Base-by-base conservation (phyloP, 2,888 invertebrate genomes). In the Chaetoderma sp. region DNA sequence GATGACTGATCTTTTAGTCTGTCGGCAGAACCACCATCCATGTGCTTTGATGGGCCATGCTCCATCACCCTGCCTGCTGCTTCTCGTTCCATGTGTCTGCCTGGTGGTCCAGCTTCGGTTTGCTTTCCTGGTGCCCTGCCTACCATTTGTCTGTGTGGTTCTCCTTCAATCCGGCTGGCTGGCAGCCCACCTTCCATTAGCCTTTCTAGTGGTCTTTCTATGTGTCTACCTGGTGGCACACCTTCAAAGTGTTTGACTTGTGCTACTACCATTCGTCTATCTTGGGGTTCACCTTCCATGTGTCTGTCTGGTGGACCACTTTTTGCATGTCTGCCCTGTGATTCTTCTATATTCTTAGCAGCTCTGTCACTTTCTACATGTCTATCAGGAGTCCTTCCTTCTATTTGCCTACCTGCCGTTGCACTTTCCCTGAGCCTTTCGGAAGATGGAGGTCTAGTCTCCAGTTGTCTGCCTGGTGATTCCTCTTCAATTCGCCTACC, bases 291-390 rank as follows among this genome's bases (percentile, higher is more conserved):
- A 50, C 28, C 39, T 36, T 67, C 63, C 27, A 65, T 55, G 18
- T 65, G 68, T 50, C 72, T 60, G 28, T 68, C 70, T 39, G 45
- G 47, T 28, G 67, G 63, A 3, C 62, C 60, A 45, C 57, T 61
- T 33, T 63, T 59, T 5, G 66, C 66, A 32, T 57, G 61, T 18
- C 73, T 60, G 28, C 68, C 68, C 49, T 61, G 36, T 64, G 67
- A 52, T 58, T 55, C 25, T 27, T 27, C 49, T 56, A 55, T 45
- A 21, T 49, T 33, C 28, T 52, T 45, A 39, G 67, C 52, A 32
- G 65, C 64, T 65, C 67, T 71, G 18, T 68, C 69, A 62, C 80
- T 74, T 50, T 78, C 76, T 47, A 81, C 76, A 30, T 87, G 77
- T 28, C 83, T 74, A 52, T 70, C 70, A n/a, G n/a, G n/a, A n/a